Evolutionary conservation across 2,888 invertebrate genomes (phyloP).

Genomic region (Cephonodes hylas): DNA sequence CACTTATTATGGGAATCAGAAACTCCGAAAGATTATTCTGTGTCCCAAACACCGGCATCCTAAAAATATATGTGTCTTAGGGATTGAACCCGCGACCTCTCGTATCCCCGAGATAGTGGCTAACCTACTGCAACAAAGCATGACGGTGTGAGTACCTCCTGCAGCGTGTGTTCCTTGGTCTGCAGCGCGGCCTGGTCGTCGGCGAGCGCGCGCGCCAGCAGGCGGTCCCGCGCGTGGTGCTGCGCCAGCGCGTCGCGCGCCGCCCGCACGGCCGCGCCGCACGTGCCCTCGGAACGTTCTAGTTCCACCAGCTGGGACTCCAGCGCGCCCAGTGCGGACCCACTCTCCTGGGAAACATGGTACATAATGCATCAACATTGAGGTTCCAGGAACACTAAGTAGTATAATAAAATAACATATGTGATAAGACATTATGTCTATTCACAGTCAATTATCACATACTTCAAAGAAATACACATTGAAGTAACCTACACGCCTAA

Average conservation of each 20-base stretch:
- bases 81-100: background rate
- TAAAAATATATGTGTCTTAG: background rate
- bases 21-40: no score
- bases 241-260: conserved; percentile 37
- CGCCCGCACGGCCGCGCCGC: conserved; percentile 82
- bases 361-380: background rate
- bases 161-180: conserved; percentile 81
- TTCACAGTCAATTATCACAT: no score
- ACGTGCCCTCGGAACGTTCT: conserved; percentile 85
- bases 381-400: no score
- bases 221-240: conserved; percentile 85
- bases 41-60: no score
- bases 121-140: no score
- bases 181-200: conserved; percentile 83
- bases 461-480: no score
- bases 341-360: conserved; percentile 80
- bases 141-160: no score
- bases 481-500: no score
- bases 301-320: conserved; percentile 83
- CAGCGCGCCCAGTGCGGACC: conserved; percentile 82
- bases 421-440: no score
- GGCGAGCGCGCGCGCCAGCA: conserved; percentile 83
- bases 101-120: no score
- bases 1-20: no score
- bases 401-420: no score